A percentile compares a stretch with the other conserved stretches of the same genome.
phyloP scores from a whole-genome alignment of 1,140 invertebrate genomes.

The Drosophila miranda region DNA sequence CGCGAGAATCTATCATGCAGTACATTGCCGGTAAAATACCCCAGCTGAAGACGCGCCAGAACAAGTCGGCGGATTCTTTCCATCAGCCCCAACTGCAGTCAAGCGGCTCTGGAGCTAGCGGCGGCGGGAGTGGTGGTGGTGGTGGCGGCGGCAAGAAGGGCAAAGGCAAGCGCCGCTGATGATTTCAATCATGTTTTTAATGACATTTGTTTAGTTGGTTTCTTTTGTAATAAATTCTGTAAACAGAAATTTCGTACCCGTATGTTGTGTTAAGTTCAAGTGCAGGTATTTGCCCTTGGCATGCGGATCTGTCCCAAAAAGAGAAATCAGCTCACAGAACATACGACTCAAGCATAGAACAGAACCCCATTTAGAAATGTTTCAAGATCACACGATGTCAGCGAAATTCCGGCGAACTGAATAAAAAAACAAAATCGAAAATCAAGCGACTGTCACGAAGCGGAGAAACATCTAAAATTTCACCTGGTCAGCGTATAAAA shows the following conservation, averaged over 20 bases:
- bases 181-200: neutral
- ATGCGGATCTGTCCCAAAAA: constrained; percentile 58
- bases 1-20: constrained; percentile 89
- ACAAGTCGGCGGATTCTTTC: constrained; percentile 54
- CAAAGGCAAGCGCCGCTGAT: constrained; percentile 79
- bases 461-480: constrained; percentile 61
- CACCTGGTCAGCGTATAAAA: constrained; percentile 74
- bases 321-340: constrained; percentile 35
- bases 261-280: constrained; percentile 62
- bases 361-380: constrained; percentile 59
- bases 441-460: constrained; percentile 69
- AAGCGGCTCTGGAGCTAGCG: constrained; percentile 35
- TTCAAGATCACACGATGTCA: constrained; percentile 73
- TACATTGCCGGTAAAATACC: constrained; percentile 94
- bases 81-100: constrained; percentile 57
- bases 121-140: constrained; percentile 19
- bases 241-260: constrained; percentile 20
- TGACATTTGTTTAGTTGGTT: constrained; percentile 56
- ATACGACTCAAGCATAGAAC: constrained; percentile 12
- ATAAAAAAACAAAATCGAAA: constrained; percentile 54
- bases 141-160: constrained; percentile 70
- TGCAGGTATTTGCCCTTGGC: constrained; percentile 59
- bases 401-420: constrained; percentile 61
- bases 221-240: constrained; percentile 64
- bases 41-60: constrained; percentile 91